A percentile compares a stretch with the other conserved stretches of the same genome.
Conservation (phyloP, 2,888 invertebrate species). For the Chromoteleia sp. region DNA sequence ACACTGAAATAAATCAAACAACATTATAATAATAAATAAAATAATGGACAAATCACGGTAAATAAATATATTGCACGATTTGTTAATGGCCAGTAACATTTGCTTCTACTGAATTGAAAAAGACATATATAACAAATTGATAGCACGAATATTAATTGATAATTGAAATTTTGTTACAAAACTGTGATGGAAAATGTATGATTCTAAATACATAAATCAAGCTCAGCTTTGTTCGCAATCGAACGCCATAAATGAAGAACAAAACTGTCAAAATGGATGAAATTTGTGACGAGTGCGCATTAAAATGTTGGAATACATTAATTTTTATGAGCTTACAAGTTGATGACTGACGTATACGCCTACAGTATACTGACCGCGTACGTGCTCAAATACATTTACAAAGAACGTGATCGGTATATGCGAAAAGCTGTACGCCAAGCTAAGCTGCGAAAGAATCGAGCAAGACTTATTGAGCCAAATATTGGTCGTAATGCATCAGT, state of each 20-base stretch:
- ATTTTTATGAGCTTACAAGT: constrained; percentile 51
- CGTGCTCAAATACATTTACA: constrained; percentile 63
- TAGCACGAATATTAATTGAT: too few relatives aligned
- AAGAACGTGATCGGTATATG: constrained; percentile 65
- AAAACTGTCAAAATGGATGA: constrained; percentile 23
- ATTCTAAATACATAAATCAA: background rate
- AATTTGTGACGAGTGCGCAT: constrained; percentile 29
- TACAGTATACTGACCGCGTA: constrained; percentile 39
- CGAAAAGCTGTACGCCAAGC: constrained; percentile 16
- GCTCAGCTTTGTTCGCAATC: background rate
- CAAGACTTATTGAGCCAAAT: constrained; percentile 67
- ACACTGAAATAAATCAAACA: too few relatives aligned
- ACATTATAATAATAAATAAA: too few relatives aligned
- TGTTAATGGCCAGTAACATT: too few relatives aligned
- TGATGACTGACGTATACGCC: constrained; percentile 34
- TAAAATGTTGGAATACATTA: constrained; percentile 45
- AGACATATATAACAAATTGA: too few relatives aligned
- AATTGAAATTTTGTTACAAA: background rate
- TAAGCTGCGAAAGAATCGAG: constrained; percentile 13
- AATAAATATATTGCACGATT: too few relatives aligned
- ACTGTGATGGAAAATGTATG: background rate
- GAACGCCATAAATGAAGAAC: constrained; percentile 17
- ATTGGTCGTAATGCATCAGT: constrained; percentile 68
- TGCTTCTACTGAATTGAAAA: too few relatives aligned
- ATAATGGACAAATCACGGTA: too few relatives aligned